Percentiles rank a stretch among this genome's conserved stretches.
These are phyloP conservation scores for Acipenser oxyrinchus DNA, from an alignment of 2,797 vertebrate genomes.

Conservation along the genomic window DNA sequence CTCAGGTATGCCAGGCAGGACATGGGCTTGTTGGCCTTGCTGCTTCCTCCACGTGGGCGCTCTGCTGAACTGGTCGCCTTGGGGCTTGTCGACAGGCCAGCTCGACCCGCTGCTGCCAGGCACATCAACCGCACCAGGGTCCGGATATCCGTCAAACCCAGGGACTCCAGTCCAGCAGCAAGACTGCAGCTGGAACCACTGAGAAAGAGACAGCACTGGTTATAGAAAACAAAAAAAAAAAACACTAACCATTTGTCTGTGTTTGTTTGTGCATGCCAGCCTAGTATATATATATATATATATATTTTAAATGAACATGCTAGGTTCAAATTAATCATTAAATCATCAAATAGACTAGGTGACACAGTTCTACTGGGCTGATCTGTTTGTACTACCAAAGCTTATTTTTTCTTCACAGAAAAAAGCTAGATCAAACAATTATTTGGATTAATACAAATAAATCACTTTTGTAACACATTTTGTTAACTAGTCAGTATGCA, in stretches of 20 bases:
- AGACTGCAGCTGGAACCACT: conserved; percentile 95
- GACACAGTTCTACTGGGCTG: no score
- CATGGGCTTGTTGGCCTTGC: conserved; percentile 88
- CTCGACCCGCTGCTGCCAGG: conserved; percentile 86
- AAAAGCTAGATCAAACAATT: no score
- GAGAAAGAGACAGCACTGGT: conserved; percentile 21
- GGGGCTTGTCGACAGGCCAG: conserved; percentile 83
- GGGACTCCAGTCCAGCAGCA: conserved; percentile 87
- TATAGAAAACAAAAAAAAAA: conserved; percentile 7
- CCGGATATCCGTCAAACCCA: conserved; percentile 91
- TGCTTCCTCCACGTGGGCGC: conserved; percentile 67
- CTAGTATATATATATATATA: no score
- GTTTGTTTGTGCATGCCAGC: no score
- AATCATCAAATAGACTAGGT: no score
- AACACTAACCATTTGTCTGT: not conserved
- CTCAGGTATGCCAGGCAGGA: conserved; percentile 94
- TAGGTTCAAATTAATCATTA: no score
- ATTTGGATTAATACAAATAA: no score
- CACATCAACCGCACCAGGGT: conserved; percentile 95
- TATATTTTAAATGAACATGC: no score
- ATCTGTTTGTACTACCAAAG: no score
- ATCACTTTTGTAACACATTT: no score
- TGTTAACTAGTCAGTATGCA: no score
- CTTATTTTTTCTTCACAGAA: no score
- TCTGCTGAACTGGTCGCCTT: conserved; percentile 52